Percentiles rank a stretch among this genome's conserved stretches.
Evolutionary conservation across 2,113 vertebrate genomes (phyloP).

Genomic region (Lampris incognitus): DNA sequence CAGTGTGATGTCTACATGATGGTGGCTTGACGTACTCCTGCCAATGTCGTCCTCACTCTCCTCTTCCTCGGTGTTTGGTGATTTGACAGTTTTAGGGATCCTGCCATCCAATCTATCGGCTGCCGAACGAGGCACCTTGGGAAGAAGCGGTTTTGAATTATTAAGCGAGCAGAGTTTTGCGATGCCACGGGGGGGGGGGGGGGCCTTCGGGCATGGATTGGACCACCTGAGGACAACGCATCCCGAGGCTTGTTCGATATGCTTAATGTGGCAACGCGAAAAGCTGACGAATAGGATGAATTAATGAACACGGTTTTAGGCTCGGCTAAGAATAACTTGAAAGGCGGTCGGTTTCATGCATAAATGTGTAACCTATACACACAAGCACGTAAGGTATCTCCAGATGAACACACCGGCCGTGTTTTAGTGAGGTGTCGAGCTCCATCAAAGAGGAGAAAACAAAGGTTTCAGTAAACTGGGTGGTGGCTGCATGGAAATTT

Average conservation of each 20-base stretch:
- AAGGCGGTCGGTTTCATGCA: conserved; percentile 77
- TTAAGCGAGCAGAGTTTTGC: conserved; percentile 73
- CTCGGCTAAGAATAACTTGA: conserved; percentile 79
- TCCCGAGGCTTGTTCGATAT: conserved; percentile 64
- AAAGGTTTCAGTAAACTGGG: conserved; percentile 72
- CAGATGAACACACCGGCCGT: conserved; percentile 67
- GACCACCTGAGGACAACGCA: conserved; percentile 43
- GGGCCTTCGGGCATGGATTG: conserved; percentile 70
- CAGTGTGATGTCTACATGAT: conserved; percentile 15
- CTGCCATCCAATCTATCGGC: conserved; percentile 57
- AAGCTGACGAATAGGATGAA: conserved; percentile 71
- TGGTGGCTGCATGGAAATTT: conserved; percentile 69
- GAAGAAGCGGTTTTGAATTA: conserved; percentile 73
- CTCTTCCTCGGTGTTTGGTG: conserved; percentile 67
- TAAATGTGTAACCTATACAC: conserved; percentile 65
- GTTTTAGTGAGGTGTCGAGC: conserved; percentile 64
- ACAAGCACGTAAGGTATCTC: conserved; percentile 65
- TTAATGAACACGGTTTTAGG: conserved; percentile 75
- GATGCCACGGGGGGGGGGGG: conserved; percentile 68
- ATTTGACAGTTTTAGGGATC: conserved; percentile 49
- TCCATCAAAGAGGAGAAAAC: conserved; percentile 71
- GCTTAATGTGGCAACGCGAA: conserved; percentile 67
- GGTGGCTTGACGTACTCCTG: conserved; percentile 89
- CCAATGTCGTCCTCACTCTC: conserved; percentile 86
- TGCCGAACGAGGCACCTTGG: conserved; percentile 66